phyloP scores from a whole-genome alignment of 2,113 vertebrate species.

The human region GRCh38 chr4:24991001-24991500 shows the following conservation, averaged over 20 bases:
- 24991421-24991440: neutral
- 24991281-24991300: neutral
- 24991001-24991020: neutral
- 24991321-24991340: neutral
- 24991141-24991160: neutral
- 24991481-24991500: neutral
- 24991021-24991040: neutral
- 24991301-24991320: neutral
- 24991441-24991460: neutral
- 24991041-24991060: neutral
- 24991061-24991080: neutral
- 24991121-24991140: neutral
- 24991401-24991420: neutral
- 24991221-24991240: too few relatives aligned
- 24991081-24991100: neutral
- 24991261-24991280: neutral
- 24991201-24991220: neutral
- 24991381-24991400: neutral
- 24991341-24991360: neutral
- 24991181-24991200: neutral
- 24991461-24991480: neutral
- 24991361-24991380: accelerated
- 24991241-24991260: neutral
- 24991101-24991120: neutral
- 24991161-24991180: neutral